Evolutionary conservation across 2,888 invertebrate species (phyloP).

Genomic region (Caenorhabditis sulstoni): DNA sequence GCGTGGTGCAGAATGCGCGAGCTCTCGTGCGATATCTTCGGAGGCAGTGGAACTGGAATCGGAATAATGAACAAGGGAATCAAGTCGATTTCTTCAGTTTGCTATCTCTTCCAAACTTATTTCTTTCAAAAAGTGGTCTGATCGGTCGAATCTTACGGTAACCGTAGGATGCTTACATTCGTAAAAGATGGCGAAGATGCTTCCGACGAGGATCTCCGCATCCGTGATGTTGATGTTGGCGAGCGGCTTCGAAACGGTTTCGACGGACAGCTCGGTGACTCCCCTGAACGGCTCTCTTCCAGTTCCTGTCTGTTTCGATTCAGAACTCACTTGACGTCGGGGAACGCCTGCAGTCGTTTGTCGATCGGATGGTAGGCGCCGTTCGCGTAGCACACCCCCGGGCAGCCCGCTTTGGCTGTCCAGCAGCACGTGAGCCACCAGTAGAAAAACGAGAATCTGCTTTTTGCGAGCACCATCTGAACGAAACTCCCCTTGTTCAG

Average conservation of each 20-base stretch:
- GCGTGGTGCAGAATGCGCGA: conserved; percentile 31
- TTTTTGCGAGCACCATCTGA: conserved; percentile 70
- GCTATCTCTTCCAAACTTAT: too few species aligned
- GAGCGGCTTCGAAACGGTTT: conserved; percentile 53
- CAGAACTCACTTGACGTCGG: conserved; percentile 43
- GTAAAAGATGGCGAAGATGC: conserved; percentile 54
- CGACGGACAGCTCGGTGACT: conserved; percentile 51
- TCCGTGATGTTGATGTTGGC: conserved; percentile 47
- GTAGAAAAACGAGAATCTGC: conserved; percentile 74
- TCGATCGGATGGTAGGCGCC: conserved; percentile 64
- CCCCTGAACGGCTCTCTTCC: not conserved
- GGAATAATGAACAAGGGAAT: too few species aligned
- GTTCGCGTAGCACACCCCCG: conserved; percentile 75
- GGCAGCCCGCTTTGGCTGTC: conserved; percentile 59
- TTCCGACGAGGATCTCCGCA: conserved; percentile 47
- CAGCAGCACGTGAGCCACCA: conserved; percentile 74
- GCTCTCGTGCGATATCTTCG: conserved; percentile 40
- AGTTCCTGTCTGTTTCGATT: too few species aligned
- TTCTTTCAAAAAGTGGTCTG: too few species aligned
- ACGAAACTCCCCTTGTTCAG: not conserved
- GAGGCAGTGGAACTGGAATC: conserved; percentile 49
- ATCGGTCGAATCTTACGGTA: too few species aligned
- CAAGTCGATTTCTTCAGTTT: too few species aligned
- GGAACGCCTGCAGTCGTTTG: conserved; percentile 37
- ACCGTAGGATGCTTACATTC: conserved; percentile 45